A percentile compares a stretch with the other conserved stretches of the same genome.
phyloP scores from a whole-genome alignment of 2,113 vertebrate genomes.

The Rhinogobius similis region DNA sequence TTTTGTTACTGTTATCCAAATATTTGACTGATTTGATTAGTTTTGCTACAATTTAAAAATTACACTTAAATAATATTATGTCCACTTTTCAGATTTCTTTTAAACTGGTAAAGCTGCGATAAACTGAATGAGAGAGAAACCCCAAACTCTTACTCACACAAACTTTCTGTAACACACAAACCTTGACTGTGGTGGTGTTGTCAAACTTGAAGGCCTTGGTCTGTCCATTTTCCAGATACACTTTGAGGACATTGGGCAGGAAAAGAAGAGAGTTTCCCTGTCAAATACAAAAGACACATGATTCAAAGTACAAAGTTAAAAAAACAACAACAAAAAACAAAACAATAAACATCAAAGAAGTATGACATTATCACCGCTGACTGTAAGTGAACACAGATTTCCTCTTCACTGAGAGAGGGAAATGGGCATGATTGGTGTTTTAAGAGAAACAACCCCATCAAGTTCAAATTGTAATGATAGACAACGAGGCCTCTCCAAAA shows the following conservation, averaged over 20 bases:
- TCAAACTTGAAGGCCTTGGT: constrained; percentile 98
- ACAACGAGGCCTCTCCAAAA: too few species aligned
- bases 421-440: too few species aligned
- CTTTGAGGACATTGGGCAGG: constrained; percentile 95
- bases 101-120: background rate
- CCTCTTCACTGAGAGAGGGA: too few species aligned
- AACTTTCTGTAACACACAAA: constrained; percentile 47
- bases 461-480: too few species aligned
- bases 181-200: constrained; percentile 92
- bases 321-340: background rate
- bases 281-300: constrained; percentile 51
- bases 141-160: background rate
- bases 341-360: too few species aligned
- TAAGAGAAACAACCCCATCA: too few species aligned
- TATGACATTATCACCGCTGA: background rate
- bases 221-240: constrained; percentile 97
- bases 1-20: background rate
- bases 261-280: constrained; percentile 97
- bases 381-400: background rate
- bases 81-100: background rate
- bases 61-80: background rate
- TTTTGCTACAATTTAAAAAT: background rate
- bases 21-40: background rate
- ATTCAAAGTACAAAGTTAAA: background rate
- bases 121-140: background rate